A percentile compares a stretch with the other conserved stretches of the same genome.
Conservation (phyloP, 1,140 invertebrate species). For the Drosophila nasuta region DNA sequence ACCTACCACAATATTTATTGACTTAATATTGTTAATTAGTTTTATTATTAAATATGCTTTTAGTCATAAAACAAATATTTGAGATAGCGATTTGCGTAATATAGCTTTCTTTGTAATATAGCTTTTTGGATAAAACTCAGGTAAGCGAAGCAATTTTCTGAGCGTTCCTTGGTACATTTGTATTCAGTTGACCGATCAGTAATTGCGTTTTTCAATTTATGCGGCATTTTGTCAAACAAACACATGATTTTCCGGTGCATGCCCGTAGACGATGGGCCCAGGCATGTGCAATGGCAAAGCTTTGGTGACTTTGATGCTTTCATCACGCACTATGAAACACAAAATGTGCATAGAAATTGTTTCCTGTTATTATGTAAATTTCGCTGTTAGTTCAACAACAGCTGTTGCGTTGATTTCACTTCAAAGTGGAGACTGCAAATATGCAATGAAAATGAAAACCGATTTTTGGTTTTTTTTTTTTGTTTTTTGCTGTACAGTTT, state of each 20-base stretch:
- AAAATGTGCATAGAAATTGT: constrained; percentile 66
- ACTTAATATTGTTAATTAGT: no score
- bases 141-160: background rate
- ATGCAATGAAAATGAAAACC: constrained; percentile 38
- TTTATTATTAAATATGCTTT: no score
- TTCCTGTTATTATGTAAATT: constrained; percentile 80
- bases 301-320: constrained; percentile 12
- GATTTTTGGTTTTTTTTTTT: constrained; percentile 26
- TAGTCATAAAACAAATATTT: no score
- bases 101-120: no score
- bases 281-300: background rate
- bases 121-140: background rate
- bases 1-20: no score
- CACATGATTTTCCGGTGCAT: constrained; percentile 71
- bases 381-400: constrained; percentile 22
- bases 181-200: background rate
- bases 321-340: constrained; percentile 57
- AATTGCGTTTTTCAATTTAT: constrained; percentile 31
- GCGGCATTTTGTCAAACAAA: constrained; percentile 75
- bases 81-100: no score
- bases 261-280: background rate
- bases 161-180: background rate
- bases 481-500: background rate
- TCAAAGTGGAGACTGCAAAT: constrained; percentile 10
- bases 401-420: background rate